A percentile compares a stretch with the other conserved stretches of the same genome.
Evolutionary conservation across 2,113 vertebrate genomes (phyloP).

Genomic region (Chamaetylas fuelleborni): DNA sequence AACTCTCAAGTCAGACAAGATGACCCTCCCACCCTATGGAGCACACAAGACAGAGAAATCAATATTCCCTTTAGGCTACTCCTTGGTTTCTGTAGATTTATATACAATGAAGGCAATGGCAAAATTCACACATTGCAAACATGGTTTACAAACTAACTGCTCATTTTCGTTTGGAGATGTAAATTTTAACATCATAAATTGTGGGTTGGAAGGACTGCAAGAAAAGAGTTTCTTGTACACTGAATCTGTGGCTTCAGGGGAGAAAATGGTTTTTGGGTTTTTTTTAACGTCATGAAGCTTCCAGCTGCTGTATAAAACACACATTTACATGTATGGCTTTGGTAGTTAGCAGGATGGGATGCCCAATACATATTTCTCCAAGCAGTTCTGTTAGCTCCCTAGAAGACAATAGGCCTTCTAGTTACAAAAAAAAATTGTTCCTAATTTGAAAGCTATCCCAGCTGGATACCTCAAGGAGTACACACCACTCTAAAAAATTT

Average conservation of each 20-base stretch:
- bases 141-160: not conserved
- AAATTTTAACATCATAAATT: not conserved
- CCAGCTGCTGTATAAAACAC: not conserved
- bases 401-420: not conserved
- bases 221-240: not conserved
- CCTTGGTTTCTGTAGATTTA: not conserved
- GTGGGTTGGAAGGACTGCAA: not conserved
- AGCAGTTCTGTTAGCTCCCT: not conserved
- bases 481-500: accelerated
- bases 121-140: not conserved
- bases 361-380: not conserved
- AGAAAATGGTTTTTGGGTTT: not conserved
- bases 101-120: not conserved
- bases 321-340: not conserved
- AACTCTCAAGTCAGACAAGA: not conserved
- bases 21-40: accelerated
- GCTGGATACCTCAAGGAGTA: not conserved
- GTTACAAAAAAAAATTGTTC: not conserved
- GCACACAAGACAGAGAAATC: not conserved
- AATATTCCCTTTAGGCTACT: not conserved
- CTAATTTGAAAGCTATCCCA: not conserved
- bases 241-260: not conserved
- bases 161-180: not conserved
- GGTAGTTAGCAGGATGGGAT: not conserved
- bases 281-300: not conserved